Conservation (phyloP, 2,888 invertebrate genomes). For the Mesoligia furuncula region DNA sequence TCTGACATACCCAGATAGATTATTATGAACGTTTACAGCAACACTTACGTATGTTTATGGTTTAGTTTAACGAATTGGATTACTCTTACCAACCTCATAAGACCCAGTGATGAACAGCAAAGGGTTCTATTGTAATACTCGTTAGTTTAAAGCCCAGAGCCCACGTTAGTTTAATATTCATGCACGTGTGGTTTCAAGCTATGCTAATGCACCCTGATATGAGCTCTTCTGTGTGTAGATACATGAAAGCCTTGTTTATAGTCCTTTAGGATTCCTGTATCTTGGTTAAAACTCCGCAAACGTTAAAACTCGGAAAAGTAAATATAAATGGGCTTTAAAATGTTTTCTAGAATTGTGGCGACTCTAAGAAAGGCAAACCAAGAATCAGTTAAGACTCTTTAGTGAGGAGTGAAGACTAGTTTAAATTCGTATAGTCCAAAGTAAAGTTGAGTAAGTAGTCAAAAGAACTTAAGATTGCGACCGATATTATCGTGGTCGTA, state of each 20-base stretch:
- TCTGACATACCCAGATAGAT: not conserved
- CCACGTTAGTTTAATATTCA: slow-evolving; percentile 12
- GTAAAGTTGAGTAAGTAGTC: too few species aligned
- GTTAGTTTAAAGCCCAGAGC: not conserved
- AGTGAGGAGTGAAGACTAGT: not conserved
- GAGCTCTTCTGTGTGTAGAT: slow-evolving; percentile 27
- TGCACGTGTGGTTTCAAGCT: slow-evolving; percentile 30
- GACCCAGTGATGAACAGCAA: not conserved
- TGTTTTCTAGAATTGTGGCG: not conserved
- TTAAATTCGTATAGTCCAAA: not conserved
- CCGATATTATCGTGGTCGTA: not conserved
- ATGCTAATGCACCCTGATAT: slow-evolving; percentile 37
- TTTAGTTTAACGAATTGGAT: not conserved
- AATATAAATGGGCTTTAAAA: not conserved
- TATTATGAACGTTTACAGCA: not conserved
- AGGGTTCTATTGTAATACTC: not conserved
- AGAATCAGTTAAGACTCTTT: not conserved
- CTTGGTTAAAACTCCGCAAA: slow-evolving; percentile 11
- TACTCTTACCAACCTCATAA: not conserved
- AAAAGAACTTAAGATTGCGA: too few species aligned
- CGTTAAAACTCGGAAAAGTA: slow-evolving; percentile 8
- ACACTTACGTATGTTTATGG: not conserved
- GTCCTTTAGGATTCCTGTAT: slow-evolving; percentile 17
- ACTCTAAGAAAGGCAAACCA: not conserved
- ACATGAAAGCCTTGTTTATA: slow-evolving; percentile 26